phyloP scores from a whole-genome alignment of 1,140 invertebrate genomes.

The Drosophila santomea region DNA sequence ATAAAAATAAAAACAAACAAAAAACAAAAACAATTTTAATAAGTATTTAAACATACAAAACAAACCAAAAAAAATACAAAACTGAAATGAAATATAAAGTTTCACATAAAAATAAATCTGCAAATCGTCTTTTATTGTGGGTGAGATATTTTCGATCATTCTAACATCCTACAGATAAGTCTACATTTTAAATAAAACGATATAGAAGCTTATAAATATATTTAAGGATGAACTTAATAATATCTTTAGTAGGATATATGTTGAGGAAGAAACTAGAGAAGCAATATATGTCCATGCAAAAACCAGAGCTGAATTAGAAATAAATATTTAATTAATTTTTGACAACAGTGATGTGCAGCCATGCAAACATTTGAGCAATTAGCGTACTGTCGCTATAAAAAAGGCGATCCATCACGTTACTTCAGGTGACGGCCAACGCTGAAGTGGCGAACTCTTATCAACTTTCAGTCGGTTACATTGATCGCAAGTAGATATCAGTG shows the following conservation, averaged over 20 bases:
- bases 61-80: constrained; percentile 68
- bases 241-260: no score
- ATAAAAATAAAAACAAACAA: constrained; percentile 63
- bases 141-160: no score
- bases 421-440: constrained; percentile 1
- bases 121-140: neutral
- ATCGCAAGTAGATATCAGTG: constrained; percentile 32
- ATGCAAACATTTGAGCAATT: constrained; percentile 36
- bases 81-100: constrained; percentile 81
- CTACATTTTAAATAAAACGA: no score
- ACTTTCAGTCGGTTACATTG: constrained; percentile 33
- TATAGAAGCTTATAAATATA: no score
- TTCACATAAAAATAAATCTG: constrained; percentile 62
- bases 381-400: constrained; percentile 41
- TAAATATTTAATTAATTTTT: constrained; percentile 6
- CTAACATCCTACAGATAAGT: no score
- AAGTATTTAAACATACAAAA: constrained; percentile 63
- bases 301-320: neutral
- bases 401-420: constrained; percentile 24
- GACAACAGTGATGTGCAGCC: constrained; percentile 9
- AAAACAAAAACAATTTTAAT: constrained; percentile 62
- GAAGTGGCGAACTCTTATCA: constrained; percentile 45
- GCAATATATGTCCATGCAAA: neutral
- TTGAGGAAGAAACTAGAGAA: no score
- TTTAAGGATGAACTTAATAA: no score